A percentile compares a stretch with the other conserved stretches of the same genome.
Evolutionary conservation across 92 coral and sea anemone species (phyloP).

Genomic region (Parazoanthus darwini): DNA sequence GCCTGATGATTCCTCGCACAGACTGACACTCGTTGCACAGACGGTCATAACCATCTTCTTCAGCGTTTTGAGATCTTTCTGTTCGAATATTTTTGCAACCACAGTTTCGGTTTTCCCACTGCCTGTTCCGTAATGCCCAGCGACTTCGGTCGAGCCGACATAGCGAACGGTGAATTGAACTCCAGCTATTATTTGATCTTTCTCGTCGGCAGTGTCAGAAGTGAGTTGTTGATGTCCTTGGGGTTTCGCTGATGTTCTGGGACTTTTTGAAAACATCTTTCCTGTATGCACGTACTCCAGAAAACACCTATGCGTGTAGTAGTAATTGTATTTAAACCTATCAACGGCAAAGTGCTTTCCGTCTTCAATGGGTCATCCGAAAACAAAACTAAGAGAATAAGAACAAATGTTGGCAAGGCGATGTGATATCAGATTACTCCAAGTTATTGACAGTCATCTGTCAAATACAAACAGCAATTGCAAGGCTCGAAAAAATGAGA

Average conservation of each 20-base stretch:
- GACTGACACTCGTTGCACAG: slow-evolving; percentile 75
- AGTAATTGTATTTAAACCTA: neutral
- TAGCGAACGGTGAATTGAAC: slow-evolving; percentile 74
- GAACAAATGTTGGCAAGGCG: neutral
- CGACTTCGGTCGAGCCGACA: slow-evolving; percentile 81
- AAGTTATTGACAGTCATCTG: slow-evolving; percentile 4
- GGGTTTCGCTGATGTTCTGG: slow-evolving; percentile 55
- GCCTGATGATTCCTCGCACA: slow-evolving; percentile 67
- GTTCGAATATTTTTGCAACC: slow-evolving; percentile 70
- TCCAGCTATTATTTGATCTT: slow-evolving; percentile 85
- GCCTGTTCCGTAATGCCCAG: slow-evolving; percentile 75
- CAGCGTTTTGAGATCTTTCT: slow-evolving; percentile 67
- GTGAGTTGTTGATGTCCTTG: slow-evolving; percentile 81
- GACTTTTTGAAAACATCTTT: slow-evolving; percentile 72
- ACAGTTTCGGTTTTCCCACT: slow-evolving; percentile 89
- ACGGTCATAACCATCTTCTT: slow-evolving; percentile 70
- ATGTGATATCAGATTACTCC: neutral
- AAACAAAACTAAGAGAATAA: neutral
- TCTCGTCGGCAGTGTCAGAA: slow-evolving; percentile 83
- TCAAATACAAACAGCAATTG: neutral
- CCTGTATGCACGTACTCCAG: neutral
- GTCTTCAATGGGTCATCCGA: neutral
- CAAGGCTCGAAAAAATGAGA: too few species aligned
- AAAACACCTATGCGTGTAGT: neutral
- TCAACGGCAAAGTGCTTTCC: neutral